A percentile compares a stretch with the other conserved stretches of the same genome.
Conservation (phyloP, 53 echinoderm and acorn worm species). For the Zoroaster sp. region DNA sequence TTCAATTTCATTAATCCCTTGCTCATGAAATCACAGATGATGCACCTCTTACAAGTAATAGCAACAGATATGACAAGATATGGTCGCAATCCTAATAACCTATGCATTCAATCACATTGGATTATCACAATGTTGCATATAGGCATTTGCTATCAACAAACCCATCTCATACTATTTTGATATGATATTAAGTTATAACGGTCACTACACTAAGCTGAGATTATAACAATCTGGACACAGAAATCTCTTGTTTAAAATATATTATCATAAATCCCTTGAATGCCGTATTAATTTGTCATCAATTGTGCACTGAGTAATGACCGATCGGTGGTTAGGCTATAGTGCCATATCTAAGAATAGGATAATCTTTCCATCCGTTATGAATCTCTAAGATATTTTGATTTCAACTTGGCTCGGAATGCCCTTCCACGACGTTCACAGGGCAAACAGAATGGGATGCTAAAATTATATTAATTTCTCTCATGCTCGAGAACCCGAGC, state of each 20-base stretch:
- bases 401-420: conserved; percentile 28
- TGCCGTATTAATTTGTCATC: conserved; percentile 32
- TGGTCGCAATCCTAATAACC: no score
- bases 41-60: not conserved
- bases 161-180: not conserved
- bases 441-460: not conserved
- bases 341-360: not conserved
- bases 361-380: not conserved
- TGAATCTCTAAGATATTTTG: not conserved
- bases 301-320: conserved; percentile 13
- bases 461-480: conserved; percentile 62
- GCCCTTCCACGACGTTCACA: not conserved
- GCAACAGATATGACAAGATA: no score
- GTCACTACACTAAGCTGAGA: not conserved
- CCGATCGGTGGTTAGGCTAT: conserved; percentile 30
- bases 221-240: not conserved
- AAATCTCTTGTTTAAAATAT: conserved; percentile 8
- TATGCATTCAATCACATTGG: no score
- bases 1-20: not conserved
- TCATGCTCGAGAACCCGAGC: conserved; percentile 48
- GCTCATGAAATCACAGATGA: not conserved
- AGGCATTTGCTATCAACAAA: not conserved
- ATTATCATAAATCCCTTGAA: conserved; percentile 40
- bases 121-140: not conserved
- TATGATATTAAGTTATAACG: not conserved